Conservation (phyloP, 2,888 invertebrate genomes). For the Limnephilus auricula region DNA sequence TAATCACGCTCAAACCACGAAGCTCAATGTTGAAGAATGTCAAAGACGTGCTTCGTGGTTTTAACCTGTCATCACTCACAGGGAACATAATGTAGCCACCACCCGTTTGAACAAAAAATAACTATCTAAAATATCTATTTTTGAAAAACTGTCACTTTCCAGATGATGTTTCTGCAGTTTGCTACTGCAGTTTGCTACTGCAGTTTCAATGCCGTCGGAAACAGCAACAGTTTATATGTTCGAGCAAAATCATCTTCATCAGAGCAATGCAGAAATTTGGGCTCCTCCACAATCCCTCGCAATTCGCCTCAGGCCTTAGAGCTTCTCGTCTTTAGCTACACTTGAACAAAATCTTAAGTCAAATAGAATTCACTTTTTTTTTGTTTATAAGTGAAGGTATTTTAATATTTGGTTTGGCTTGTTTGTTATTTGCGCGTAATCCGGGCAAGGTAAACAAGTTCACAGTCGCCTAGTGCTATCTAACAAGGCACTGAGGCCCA, state of each 20-base stretch:
- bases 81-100: not conserved
- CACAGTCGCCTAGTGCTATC: not conserved
- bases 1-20: not conserved
- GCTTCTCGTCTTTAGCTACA: not conserved
- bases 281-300: too few relatives aligned
- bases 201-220: not conserved
- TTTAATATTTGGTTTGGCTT: not conserved
- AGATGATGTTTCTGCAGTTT: not conserved
- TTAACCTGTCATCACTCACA: not conserved
- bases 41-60: not conserved
- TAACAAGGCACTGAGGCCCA: slow-evolving; percentile 7
- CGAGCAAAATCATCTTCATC: not conserved
- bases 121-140: not conserved
- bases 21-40: not conserved
- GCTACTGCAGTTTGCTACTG: not conserved
- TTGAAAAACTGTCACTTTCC: not conserved
- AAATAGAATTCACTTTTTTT: not conserved
- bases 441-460: not conserved
- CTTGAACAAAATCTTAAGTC: not conserved
- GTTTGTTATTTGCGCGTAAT: slow-evolving; percentile 2
- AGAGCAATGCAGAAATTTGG: too few relatives aligned
- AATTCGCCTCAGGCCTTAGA: too few relatives aligned
- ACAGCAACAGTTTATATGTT: not conserved
- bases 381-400: not conserved
- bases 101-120: not conserved